Evolutionary conservation across 1,140 invertebrate genomes (phyloP), one percentile per base, ranked within the genome.

Genomic region (Drosophila nasuta): DNA sequence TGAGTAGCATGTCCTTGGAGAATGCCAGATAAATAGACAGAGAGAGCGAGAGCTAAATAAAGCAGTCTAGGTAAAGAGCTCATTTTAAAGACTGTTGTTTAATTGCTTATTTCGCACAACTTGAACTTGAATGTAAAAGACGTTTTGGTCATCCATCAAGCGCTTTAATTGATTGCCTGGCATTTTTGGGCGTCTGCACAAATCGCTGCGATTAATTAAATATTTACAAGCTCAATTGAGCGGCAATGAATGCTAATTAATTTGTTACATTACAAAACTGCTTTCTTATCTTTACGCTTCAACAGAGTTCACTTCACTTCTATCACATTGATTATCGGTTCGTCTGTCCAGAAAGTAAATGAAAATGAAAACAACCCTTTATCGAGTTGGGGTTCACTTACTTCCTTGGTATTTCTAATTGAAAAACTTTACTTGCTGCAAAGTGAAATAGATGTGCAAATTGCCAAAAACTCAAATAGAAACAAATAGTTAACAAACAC

Each of bases 211-310:
- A 87, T 87, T 87, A 89, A 87, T 89, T 79, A 87, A 89, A 87
- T 87, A 87, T 87, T 87, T 87, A 87, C 83, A 83, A 81, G 85
- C 85, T 89, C 85, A 88, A 88, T 87, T 88, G 77, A 57, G 67
- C 74, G 56, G 64, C 83, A 77, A 87, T 88, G 77, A 88, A 87
- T 88, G 80, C 80, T 88, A 88, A 87, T 88, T 87, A 82, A 88
- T 87, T 80, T 52, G 69, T 72, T 74, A 68, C 73, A 72, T 72
- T 25, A 25, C 20, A 25, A 25, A 25, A 25, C 20, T 25, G 20
- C 20, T 72, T 63, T 77, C 76, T 88, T 87, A 80, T 87, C 83
- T 88, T 87, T 13, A 82, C 83, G 80, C 73, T 75, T 83, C 57
- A 82, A 15, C 15, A 63, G 66, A 57, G 41, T 64, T 8, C 13